Base-by-base conservation (phyloP, 2,797 vertebrate species). In the Meriones psammophilus region DNA sequence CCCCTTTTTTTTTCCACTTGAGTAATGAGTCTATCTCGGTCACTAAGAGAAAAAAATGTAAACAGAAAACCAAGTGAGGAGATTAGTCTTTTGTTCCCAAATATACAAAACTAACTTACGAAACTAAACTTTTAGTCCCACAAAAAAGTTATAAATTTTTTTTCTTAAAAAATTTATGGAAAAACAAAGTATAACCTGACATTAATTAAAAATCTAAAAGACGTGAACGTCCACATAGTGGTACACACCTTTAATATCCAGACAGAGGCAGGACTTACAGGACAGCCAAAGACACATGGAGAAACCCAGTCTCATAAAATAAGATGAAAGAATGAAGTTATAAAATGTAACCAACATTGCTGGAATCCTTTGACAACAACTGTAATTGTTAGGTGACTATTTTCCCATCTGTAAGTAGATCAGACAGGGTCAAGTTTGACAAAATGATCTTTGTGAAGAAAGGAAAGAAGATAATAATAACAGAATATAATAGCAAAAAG, bases 381-480 rank as follows among this genome's bases (percentile, higher is more conserved):
- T 86, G 0, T 30, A 95, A 95, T 54, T 89, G 28, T 77, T 85
- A n/a, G 46, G 46, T 94, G 92, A 91, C 24, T 91, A 74, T 73
- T 86, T 96, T 96, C 71, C 79, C 20, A 92, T 85, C 90, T 81
- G 39, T 88, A 94, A 92, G 39, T 46, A 97, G 94, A 91, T 5
- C 42, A 88, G 94, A 88, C 39, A 90, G 33, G 92, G 50, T 93
- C 46, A 90, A 94, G 81, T 95, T 74, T 96, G 58, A 92, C 85
- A 46, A 96, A 92, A 88, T 93, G 2, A 95, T 89, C 56, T 95
- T 93, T 93, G 50, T 78, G 9, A 93, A 92, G 26, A 26, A 36
- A 8, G 22, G n/a, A 17, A 20, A 92, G 33, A 39, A 56, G 15
- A 28, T 81, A 80, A 60, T 81, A 60, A 79, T 79, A 33, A 76